Evolutionary conservation across 2,113 vertebrate genomes (phyloP), one percentile per base, ranked within the genome.

Genomic region (Lethenteron reissneri): DNA sequence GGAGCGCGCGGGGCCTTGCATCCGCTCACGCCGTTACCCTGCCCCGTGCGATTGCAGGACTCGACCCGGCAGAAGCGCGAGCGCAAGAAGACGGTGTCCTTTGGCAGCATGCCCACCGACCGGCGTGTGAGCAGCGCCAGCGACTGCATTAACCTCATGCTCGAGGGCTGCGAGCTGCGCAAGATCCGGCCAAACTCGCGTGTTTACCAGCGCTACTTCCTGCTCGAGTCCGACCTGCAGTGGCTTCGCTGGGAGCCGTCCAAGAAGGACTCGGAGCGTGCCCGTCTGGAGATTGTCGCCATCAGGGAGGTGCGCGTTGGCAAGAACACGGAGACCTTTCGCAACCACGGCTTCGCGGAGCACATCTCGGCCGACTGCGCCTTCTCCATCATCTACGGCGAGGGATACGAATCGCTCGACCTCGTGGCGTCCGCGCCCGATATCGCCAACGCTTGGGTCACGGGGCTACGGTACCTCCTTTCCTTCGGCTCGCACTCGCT

Each of bases 381-480:
- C 0, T 86, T 99, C 76, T 99, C 94, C 0, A 78, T 99, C 71
- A 88, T 99, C 74, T 89, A 95, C 0, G 94, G 91, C 3, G 91
- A 95, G 13, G 91, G 90, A 74, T 99, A 96, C 1, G 87, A 97
- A 79, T 91, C 92, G n/a, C 83, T 99, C 72, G 94, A 99, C 76
- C 76, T 99, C 70, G 89, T 97, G 71, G 94, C 94, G 10, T 78
- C 89, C 76, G 92, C 94, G 1, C 84, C 94, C 4, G 94, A 99
- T 12, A 90, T 97, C 71, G 88, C 94, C 70, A 96, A 99, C 79
- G 96, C 97, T 81, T 99, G 94, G 94, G 89, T 99, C 70, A 97
- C 94, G 0, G 94, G 94, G 14, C 79, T 97, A 62, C 84, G 90
- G 58, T 96, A 92, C 78, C 79, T 99, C 74, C 81, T 94, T 76